Percentiles rank a stretch among this genome's conserved stretches.
These are phyloP conservation scores for Dorcus hopei DNA, from an alignment of 2,888 invertebrate genomes.

Conservation along the genomic window DNA sequence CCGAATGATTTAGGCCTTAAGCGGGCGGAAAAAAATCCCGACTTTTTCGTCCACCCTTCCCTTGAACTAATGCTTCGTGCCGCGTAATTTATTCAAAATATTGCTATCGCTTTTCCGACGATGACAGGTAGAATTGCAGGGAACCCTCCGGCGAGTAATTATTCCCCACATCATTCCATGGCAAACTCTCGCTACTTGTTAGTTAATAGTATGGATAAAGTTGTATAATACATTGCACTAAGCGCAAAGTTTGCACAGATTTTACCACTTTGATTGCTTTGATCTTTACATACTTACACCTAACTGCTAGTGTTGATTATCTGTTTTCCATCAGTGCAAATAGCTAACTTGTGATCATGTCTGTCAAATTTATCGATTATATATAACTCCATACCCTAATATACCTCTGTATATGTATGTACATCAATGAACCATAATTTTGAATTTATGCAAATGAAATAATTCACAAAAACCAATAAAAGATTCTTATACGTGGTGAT, in stretches of 20 bases:
- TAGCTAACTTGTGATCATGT: too few relatives aligned
- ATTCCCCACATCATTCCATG: slow-evolving; percentile 23
- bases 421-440: too few relatives aligned
- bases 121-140: slow-evolving; percentile 32
- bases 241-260: slow-evolving; percentile 8
- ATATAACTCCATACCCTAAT: too few relatives aligned
- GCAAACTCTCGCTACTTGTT: slow-evolving; percentile 24
- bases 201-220: slow-evolving; percentile 25
- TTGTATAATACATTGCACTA: slow-evolving; percentile 21
- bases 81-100: slow-evolving; percentile 7
- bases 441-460: too few relatives aligned
- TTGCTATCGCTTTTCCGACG: slow-evolving; percentile 20
- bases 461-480: too few relatives aligned
- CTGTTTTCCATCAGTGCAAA: not conserved
- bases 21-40: not conserved
- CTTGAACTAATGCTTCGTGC: not conserved
- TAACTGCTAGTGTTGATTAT: slow-evolving; percentile 9
- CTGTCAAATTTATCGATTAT: too few relatives aligned
- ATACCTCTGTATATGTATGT: too few relatives aligned
- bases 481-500: too few relatives aligned
- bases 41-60: too few relatives aligned
- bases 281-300: slow-evolving; percentile 9
- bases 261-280: slow-evolving; percentile 12
- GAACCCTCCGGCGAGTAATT: slow-evolving; percentile 32
- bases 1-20: not conserved